Conservation (phyloP, 2,888 invertebrate species). For the Cerastis leucographa region DNA sequence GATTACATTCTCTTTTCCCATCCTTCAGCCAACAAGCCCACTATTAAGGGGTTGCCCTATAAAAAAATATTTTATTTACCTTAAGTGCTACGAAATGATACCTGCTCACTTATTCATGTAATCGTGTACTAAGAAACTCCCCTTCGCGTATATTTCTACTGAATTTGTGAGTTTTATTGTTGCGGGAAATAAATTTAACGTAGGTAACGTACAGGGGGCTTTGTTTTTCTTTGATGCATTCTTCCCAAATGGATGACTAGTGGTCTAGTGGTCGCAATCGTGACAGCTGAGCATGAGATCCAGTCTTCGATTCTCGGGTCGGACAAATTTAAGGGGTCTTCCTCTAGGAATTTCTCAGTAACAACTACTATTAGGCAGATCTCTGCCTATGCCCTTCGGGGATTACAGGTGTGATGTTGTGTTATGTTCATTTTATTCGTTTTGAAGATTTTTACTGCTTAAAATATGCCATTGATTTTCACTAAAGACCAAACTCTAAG, state of each 20-base stretch:
- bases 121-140: conserved; percentile 57
- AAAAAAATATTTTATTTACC: conserved; percentile 63
- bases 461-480: not conserved
- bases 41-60: conserved; percentile 40
- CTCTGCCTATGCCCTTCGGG: too few species aligned
- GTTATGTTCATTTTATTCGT: too few species aligned
- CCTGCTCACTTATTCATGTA: conserved; percentile 66
- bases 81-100: conserved; percentile 61
- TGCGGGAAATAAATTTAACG: conserved; percentile 47
- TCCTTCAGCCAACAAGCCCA: conserved; percentile 20
- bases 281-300: too few species aligned
- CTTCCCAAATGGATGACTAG: not conserved
- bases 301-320: too few species aligned
- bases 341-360: too few species aligned
- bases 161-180: conserved; percentile 62
- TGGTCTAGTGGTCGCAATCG: too few species aligned
- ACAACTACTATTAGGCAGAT: too few species aligned
- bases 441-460: too few species aligned
- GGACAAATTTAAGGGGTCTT: too few species aligned
- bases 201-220: conserved; percentile 28
- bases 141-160: conserved; percentile 53
- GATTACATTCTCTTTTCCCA: not conserved
- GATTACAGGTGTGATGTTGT: too few species aligned
- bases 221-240: conserved; percentile 13
- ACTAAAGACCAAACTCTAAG: not conserved